phyloP scores from a whole-genome alignment of 2,797 vertebrate genomes.

The Phoxinus dragarum region DNA sequence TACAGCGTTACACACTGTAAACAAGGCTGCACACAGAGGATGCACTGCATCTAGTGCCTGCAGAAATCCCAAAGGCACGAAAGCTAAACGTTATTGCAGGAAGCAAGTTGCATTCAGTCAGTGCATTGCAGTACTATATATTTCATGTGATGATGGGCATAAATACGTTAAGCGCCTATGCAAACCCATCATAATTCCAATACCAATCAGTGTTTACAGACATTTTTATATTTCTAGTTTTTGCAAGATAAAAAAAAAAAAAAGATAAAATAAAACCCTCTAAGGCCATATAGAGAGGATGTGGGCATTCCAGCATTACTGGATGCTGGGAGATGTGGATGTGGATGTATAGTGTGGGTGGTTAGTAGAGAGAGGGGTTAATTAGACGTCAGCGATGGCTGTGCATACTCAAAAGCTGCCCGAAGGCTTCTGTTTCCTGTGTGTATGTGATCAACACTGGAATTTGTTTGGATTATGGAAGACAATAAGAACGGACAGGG shows the following conservation, averaged over 20 bases:
- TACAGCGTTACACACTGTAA: conserved; percentile 34
- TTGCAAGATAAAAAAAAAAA: conserved; percentile 45
- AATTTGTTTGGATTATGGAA: conserved; percentile 38
- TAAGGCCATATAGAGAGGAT: conserved; percentile 45
- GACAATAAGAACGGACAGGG: conserved; percentile 15
- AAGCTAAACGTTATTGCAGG: conserved; percentile 16
- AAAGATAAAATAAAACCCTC: conserved; percentile 49
- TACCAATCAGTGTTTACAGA: background rate
- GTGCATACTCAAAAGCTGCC: conserved; percentile 13
- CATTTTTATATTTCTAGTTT: conserved; percentile 11
- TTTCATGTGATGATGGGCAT: background rate
- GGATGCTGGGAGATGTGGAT: conserved; percentile 62
- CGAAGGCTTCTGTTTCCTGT: conserved; percentile 22
- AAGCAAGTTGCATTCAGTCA: conserved; percentile 32
- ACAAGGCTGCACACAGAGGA: conserved; percentile 34
- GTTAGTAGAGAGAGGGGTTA: conserved; percentile 23
- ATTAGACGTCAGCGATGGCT: conserved; percentile 16
- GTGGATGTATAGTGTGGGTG: conserved; percentile 50
- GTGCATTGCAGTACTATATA: conserved; percentile 24
- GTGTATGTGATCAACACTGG: conserved; percentile 17
- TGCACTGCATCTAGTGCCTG: conserved; percentile 26
- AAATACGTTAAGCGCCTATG: background rate
- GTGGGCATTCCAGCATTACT: conserved; percentile 60
- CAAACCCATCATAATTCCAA: background rate
- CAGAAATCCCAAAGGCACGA: conserved; percentile 28